A percentile compares a stretch with the other conserved stretches of the same genome.
These are phyloP conservation scores for Natrix natrix DNA, from an alignment of 2,797 vertebrate genomes.

Conservation along the genomic window DNA sequence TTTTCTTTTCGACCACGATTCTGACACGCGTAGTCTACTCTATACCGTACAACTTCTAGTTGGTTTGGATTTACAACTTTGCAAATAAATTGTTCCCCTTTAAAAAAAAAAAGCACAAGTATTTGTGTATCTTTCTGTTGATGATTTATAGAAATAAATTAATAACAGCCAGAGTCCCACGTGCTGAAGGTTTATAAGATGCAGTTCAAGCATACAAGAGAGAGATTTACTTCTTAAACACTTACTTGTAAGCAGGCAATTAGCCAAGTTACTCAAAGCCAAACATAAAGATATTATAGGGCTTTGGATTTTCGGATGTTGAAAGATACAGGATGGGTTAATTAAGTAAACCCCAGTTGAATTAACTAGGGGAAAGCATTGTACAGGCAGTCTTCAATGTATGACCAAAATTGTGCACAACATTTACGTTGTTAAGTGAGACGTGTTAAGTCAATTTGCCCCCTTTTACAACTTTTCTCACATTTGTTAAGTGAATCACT, in stretches of 20 bases:
- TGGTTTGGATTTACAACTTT: constrained; percentile 88
- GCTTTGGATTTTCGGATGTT: not conserved
- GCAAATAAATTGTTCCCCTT: constrained; percentile 81
- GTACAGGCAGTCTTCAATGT: too few relatives aligned
- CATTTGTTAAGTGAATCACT: too few relatives aligned
- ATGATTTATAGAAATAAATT: constrained; percentile 99
- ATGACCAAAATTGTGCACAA: not conserved
- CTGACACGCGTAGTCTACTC: not conserved
- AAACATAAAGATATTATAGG: not conserved
- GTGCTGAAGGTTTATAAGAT: constrained; percentile 77
- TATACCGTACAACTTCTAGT: not conserved
- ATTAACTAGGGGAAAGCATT: not conserved
- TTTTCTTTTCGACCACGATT: not conserved
- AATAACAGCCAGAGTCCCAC: constrained; percentile 90
- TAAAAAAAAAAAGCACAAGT: constrained; percentile 74
- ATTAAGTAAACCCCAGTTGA: not conserved
- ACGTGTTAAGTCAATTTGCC: too few relatives aligned
- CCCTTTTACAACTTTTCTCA: too few relatives aligned
- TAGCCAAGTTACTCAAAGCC: not conserved
- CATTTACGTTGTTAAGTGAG: too few relatives aligned
- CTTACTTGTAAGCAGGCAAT: not conserved
- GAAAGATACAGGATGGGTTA: not conserved
- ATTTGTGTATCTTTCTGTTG: constrained; percentile 97
- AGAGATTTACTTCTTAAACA: not conserved
- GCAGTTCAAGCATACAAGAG: not conserved